Conservation (phyloP, 2,888 invertebrate species). For the Trachelus stipa region DNA sequence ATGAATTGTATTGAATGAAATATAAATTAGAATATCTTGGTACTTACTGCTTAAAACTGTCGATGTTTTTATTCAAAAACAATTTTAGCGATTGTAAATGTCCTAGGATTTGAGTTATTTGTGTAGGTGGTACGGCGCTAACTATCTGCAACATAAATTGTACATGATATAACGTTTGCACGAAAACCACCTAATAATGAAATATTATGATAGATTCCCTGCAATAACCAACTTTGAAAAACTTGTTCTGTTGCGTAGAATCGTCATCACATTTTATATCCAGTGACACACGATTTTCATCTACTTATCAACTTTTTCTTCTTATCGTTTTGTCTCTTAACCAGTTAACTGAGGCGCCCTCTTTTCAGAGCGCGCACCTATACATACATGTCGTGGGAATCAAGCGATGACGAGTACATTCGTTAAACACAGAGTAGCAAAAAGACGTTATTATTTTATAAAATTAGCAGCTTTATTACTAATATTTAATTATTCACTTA, state of each 20-base stretch:
- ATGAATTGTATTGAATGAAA: not conserved
- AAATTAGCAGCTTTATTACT: not conserved
- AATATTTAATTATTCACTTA: not conserved
- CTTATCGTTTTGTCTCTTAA: too few species aligned
- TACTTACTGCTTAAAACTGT: conserved; percentile 62
- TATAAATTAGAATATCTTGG: not conserved
- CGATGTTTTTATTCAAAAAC: conserved; percentile 80
- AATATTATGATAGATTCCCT: not conserved
- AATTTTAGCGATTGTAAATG: conserved; percentile 80
- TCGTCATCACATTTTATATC: too few species aligned
- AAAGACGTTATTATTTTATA: conserved; percentile 1
- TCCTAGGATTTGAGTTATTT: conserved; percentile 73
- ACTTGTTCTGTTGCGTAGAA: too few species aligned
- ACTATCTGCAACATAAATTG: conserved; percentile 39
- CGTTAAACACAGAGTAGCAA: not conserved
- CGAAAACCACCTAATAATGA: not conserved
- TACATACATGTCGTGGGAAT: too few species aligned
- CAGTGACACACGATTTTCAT: too few species aligned
- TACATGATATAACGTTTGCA: not conserved
- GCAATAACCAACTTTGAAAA: too few species aligned
- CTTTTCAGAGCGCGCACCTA: too few species aligned
- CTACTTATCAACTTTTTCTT: too few species aligned
- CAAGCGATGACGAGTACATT: not conserved
- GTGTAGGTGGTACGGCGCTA: conserved; percentile 53
- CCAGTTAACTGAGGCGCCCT: too few species aligned